These are phyloP conservation scores for Aphrophora alni DNA, from an alignment of 2,888 invertebrate genomes.

Conservation along the genomic window DNA sequence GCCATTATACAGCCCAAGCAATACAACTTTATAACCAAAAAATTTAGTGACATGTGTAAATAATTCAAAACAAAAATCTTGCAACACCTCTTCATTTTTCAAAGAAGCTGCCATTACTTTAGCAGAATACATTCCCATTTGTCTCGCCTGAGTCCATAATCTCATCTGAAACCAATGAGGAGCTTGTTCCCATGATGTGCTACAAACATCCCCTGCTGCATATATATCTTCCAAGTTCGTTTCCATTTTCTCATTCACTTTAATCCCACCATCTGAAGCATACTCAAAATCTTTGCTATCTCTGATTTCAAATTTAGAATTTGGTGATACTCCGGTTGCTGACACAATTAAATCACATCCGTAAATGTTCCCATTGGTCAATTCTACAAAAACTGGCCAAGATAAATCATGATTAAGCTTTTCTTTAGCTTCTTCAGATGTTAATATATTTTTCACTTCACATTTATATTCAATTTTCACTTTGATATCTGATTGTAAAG, in stretches of 20 bases:
- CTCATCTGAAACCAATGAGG: constrained; percentile 94
- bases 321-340: constrained; percentile 90
- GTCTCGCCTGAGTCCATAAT: constrained; percentile 97
- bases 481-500: constrained; percentile 57
- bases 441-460: constrained; percentile 64
- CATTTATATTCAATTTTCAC: constrained; percentile 59
- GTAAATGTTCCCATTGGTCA: constrained; percentile 74
- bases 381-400: constrained; percentile 74
- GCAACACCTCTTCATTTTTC: constrained; percentile 69
- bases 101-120: constrained; percentile 79
- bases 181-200: constrained; percentile 76
- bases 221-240: constrained; percentile 80
- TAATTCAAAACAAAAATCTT: constrained; percentile 97
- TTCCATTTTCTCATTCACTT: constrained; percentile 85
- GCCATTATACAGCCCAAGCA: constrained; percentile 92
- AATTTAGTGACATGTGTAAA: constrained; percentile 96
- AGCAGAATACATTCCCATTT: constrained; percentile 96
- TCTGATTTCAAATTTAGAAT: constrained; percentile 53
- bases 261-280: constrained; percentile 79
- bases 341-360: constrained; percentile 92
- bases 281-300: constrained; percentile 56
- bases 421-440: constrained; percentile 31
- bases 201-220: constrained; percentile 96
- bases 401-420: constrained; percentile 48
- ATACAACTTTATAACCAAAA: constrained; percentile 91